Conservation (phyloP, 1,140 invertebrate species). For the Oedothorax gibbosus region DNA sequence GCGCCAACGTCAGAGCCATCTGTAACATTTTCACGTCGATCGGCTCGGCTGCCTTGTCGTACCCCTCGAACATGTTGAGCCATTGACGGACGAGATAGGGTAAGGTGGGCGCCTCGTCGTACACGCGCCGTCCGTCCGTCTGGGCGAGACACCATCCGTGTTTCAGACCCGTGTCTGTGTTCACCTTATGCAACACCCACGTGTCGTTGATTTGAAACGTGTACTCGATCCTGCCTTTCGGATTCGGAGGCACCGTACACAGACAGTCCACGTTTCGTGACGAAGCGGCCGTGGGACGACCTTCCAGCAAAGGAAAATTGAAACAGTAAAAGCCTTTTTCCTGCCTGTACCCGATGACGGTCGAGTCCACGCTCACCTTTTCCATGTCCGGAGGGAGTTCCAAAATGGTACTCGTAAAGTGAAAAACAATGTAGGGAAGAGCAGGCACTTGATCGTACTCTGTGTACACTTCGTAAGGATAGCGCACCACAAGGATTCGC, state of each 20-base stretch:
- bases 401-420: neutral
- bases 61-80: neutral
- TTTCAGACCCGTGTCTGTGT: neutral
- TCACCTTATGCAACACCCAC: neutral
- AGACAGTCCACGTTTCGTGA: neutral
- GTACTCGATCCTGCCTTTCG: neutral
- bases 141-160: constrained; percentile 22
- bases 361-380: neutral
- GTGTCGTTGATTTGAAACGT: neutral
- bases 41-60: neutral
- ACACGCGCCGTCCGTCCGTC: neutral
- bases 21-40: neutral
- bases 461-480: neutral
- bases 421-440: neutral
- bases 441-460: neutral
- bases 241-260: no score
- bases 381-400: neutral
- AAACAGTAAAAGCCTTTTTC: constrained; percentile 5
- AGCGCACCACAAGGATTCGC: neutral
- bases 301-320: constrained; percentile 11
- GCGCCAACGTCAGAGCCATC: neutral
- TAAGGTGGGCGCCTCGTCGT: neutral
- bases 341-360: neutral
- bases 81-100: neutral
- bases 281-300: neutral